These are phyloP conservation scores for Criorhina ranunculi DNA, from an alignment of 2,888 invertebrate species.

Conservation along the genomic window DNA sequence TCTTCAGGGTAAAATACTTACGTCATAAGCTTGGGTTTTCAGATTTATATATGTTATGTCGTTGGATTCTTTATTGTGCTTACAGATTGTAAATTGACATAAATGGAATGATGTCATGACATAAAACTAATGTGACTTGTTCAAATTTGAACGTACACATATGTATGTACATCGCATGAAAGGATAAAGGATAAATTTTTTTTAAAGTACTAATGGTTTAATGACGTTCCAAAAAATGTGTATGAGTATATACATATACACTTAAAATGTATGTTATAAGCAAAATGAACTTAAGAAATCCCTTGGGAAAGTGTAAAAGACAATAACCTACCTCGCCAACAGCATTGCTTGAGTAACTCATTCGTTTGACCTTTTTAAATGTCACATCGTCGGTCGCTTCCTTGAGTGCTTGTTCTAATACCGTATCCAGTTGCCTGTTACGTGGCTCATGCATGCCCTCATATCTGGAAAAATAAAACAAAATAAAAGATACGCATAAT, in stretches of 20 bases:
- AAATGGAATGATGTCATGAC: not conserved
- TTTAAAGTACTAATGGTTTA: too few relatives aligned
- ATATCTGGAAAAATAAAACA: slow-evolving; percentile 77
- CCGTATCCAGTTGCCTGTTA: slow-evolving; percentile 86
- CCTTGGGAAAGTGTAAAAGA: too few relatives aligned
- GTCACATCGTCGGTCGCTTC: slow-evolving; percentile 89
- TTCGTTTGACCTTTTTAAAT: slow-evolving; percentile 89
- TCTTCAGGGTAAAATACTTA: not conserved
- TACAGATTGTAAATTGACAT: not conserved
- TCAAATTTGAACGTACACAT: too few relatives aligned
- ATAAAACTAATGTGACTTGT: too few relatives aligned
- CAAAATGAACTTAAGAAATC: too few relatives aligned
- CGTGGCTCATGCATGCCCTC: slow-evolving; percentile 81
- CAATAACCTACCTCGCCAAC: slow-evolving; percentile 87
- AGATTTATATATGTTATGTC: not conserved
- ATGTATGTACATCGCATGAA: too few relatives aligned
- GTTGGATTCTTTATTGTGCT: not conserved
- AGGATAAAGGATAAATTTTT: too few relatives aligned
- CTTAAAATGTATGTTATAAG: too few relatives aligned
- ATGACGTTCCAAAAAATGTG: too few relatives aligned
- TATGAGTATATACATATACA: too few relatives aligned
- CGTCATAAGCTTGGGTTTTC: not conserved
- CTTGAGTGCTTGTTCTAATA: slow-evolving; percentile 88
- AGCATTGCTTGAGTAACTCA: slow-evolving; percentile 89
- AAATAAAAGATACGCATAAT: slow-evolving; percentile 17